phyloP scores from a whole-genome alignment of 2,888 invertebrate genomes.

The Lycophotia porphyrea region DNA sequence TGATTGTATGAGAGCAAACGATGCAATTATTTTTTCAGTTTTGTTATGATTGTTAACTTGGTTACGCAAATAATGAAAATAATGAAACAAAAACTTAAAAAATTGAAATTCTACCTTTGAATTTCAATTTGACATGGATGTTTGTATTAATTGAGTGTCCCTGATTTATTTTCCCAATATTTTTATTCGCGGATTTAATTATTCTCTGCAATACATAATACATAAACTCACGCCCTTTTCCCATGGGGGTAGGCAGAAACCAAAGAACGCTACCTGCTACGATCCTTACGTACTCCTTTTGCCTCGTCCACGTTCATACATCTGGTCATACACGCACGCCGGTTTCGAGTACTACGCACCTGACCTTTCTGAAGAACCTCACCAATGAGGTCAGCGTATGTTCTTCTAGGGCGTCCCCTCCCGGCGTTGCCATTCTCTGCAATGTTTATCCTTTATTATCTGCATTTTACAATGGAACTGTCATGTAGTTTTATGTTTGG shows the following conservation, averaged over 20 bases:
- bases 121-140: not conserved
- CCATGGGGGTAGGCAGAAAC: too few species aligned
- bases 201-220: not conserved
- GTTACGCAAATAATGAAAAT: not conserved
- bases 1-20: conserved; percentile 12
- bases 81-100: not conserved
- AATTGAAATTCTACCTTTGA: too few species aligned
- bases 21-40: conserved; percentile 21
- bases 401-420: too few species aligned
- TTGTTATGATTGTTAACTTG: not conserved
- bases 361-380: too few species aligned
- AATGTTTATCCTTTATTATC: not conserved
- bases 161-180: not conserved
- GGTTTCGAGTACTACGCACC: too few species aligned
- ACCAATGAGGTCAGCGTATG: too few species aligned
- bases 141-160: not conserved
- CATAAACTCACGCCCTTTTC: too few species aligned
- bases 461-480: not conserved
- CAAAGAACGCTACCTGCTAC: too few species aligned
- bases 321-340: too few species aligned
- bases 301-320: too few species aligned
- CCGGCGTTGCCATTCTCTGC: too few species aligned
- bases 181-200: not conserved
- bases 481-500: not conserved
- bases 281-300: too few species aligned